phyloP scores from a whole-genome alignment of 2,888 invertebrate species.

The Ceramica pisi region DNA sequence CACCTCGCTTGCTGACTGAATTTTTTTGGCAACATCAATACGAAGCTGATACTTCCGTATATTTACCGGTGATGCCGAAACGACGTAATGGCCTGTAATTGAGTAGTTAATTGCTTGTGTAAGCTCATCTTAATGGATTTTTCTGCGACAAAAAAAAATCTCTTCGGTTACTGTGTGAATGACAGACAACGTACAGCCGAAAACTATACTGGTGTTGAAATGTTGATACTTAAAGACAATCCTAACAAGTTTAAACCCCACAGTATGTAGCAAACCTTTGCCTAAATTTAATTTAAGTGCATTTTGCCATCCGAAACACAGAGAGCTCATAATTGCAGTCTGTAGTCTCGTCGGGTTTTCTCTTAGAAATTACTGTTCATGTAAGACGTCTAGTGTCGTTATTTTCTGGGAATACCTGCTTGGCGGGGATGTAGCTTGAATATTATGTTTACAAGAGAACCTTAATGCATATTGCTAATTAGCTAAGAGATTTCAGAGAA shows the following conservation, averaged over 20 bases:
- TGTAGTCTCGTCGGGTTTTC: conserved; percentile 5
- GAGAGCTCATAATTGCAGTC: conserved; percentile 20
- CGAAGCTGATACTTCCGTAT: too few species aligned
- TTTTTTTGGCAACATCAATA: too few species aligned
- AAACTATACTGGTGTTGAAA: too few species aligned
- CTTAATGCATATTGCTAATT: background rate
- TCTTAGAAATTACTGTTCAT: conserved; percentile 23
- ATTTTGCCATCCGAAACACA: conserved; percentile 4
- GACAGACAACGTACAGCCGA: too few species aligned
- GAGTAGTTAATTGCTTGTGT: too few species aligned
- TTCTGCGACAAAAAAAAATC: too few species aligned
- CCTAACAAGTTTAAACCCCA: background rate
- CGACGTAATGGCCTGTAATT: too few species aligned
- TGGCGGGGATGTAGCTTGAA: background rate
- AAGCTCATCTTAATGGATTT: too few species aligned
- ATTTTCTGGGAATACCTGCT: conserved; percentile 3
- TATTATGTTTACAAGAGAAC: conserved; percentile 19
- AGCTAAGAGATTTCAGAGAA: background rate
- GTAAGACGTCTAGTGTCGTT: conserved; percentile 13
- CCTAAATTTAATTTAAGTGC: conserved; percentile 23
- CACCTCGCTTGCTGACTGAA: too few species aligned
- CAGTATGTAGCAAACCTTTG: conserved; percentile 5
- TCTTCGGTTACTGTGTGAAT: too few species aligned
- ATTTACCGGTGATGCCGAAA: too few species aligned
- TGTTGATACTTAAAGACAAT: background rate